These are phyloP conservation scores for Myotis vivesi DNA, from an alignment of 2,797 vertebrate genomes.

Conservation along the genomic window DNA sequence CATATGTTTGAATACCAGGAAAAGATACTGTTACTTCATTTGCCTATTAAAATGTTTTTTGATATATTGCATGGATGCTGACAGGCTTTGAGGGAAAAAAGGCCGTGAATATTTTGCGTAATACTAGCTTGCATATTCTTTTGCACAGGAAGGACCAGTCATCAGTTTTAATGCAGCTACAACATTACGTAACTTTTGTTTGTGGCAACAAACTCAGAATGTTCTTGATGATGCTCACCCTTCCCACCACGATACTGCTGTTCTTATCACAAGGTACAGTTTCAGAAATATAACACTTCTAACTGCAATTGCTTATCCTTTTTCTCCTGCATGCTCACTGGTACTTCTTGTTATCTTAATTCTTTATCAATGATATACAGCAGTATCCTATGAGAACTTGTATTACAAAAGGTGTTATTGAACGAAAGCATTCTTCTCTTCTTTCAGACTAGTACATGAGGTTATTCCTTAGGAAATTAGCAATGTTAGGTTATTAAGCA, in stretches of 20 bases:
- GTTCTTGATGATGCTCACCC: constrained; percentile 92
- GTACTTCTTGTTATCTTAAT: not conserved
- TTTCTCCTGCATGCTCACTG: not conserved
- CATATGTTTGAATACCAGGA: not conserved
- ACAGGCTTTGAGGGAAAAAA: not conserved
- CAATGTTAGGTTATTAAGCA: not conserved
- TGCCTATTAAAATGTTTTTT: not conserved
- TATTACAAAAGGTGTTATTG: not conserved
- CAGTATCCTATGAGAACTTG: not conserved
- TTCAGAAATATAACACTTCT: constrained; percentile 49
- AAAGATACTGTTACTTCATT: not conserved
- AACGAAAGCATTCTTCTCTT: not conserved
- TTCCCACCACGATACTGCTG: constrained; percentile 95
- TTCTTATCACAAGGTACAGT: constrained; percentile 95
- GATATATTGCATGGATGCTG: not conserved
- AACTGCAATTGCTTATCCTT: not conserved
- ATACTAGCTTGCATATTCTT: not conserved
- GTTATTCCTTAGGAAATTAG: not conserved
- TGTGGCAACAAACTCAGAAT: constrained; percentile 96
- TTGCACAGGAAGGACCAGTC: constrained; percentile 92
- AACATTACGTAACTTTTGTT: constrained; percentile 96
- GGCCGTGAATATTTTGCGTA: not conserved
- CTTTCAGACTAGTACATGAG: not conserved
- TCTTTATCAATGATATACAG: not conserved
- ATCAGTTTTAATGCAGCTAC: constrained; percentile 95